phyloP scores from a whole-genome alignment of 1,140 invertebrate genomes.

The Stegodyphus dumicola region DNA sequence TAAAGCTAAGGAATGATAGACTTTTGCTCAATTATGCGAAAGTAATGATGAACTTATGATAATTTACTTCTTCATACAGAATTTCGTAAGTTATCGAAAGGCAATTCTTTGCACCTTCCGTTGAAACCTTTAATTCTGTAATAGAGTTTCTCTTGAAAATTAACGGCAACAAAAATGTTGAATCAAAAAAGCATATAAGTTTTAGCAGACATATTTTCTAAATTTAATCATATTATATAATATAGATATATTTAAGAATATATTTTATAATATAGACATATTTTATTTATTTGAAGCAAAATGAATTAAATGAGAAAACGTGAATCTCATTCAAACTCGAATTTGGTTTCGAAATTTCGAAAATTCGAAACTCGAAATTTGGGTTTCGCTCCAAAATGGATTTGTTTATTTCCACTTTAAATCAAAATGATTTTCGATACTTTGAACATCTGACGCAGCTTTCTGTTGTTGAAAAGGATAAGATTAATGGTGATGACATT shows the following conservation, averaged over 20 bases:
- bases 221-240: too few species aligned
- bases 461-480: not conserved
- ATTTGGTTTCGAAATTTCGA: too few species aligned
- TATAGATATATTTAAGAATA: too few species aligned
- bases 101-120: not conserved
- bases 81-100: not conserved
- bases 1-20: not conserved
- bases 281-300: not conserved
- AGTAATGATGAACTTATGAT: not conserved
- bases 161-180: not conserved
- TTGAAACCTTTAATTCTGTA: not conserved
- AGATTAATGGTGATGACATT: not conserved
- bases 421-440: not conserved
- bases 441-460: not conserved
- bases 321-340: not conserved
- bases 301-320: not conserved
- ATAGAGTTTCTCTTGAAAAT: not conserved
- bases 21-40: not conserved
- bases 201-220: not conserved
- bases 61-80: not conserved
- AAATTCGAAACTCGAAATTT: too few species aligned
- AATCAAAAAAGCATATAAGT: not conserved
- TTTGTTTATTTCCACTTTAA: not conserved
- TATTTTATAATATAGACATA: too few species aligned
- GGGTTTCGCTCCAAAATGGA: not conserved